Evolutionary conservation across 2,888 invertebrate genomes (phyloP), one percentile per base, ranked within the genome.

Genomic region (Oeneis ivallda): DNA sequence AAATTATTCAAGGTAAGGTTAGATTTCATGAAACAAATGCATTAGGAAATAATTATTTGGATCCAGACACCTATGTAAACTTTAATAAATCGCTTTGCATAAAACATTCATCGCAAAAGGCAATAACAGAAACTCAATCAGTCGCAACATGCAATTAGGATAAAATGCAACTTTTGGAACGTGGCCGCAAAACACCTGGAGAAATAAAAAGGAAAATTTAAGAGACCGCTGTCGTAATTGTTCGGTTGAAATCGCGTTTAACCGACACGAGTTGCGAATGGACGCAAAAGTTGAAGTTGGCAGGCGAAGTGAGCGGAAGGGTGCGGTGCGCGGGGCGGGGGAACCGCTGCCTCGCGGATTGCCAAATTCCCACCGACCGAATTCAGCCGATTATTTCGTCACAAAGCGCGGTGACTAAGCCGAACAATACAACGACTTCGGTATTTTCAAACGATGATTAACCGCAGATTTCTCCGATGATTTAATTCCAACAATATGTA

Each of bases 351-450:
- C 81, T 83, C 74, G 85, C 82, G 79, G 81, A 86, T 90, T 89
- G 86, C 89, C 86, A 86, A 90, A 90, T 87, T 86, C 86, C 82
- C 81, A 80, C 80, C 81, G 75, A 72, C 79, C 75, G 76, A 77
- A 78, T 78, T 76, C 79, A 83, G 76, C 75, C 80, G 79, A 81
- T 82, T 79, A 82, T 86, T 86, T 79, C 89, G 80, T 87, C 85
- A 89, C 82, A 75, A 78, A 75, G 76, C 79, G 79, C 83, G 77
- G 80, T 85, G 83, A 87, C 83, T 85, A 83, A 86, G 79, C 76
- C 74, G 70, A 80, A 79, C 76, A 76, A 79, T 86, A 81, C 84
- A 86, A 81, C 49, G 19, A 83, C 80, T 85, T 76, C 39, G 71
- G 79, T 79, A 81, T 80, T 70, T 80, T 81, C 74, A 77, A 77